Evolutionary conservation across 2,113 vertebrate genomes (phyloP), one percentile per base, ranked within the genome.

Genomic region (Saguinus imperator): DNA sequence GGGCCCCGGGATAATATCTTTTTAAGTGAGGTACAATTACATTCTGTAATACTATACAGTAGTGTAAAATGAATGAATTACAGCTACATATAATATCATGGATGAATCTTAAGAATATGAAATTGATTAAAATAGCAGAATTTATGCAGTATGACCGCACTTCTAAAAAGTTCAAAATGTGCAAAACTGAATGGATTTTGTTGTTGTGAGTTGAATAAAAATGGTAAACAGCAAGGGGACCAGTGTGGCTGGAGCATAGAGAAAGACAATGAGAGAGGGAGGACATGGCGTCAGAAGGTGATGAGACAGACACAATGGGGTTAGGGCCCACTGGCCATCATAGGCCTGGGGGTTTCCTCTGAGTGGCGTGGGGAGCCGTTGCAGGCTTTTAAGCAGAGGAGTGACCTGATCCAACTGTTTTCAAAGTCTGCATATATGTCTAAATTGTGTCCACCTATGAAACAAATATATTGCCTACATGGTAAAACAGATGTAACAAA

Each of bases 331-430:
- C 2, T 0, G 6, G 58, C 48, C 32, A 5, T 45, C 37, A 32
- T 1, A 23, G 29, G 32, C 10, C 50, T 32, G 10, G 20, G 2
- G n/a, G 12, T 29, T 70, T 45, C 29, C 25, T 75, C 43, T 37
- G 9, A 76, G 73, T 58, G 18, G 5, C 3, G 5, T 27, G 1
- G 29, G 12, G 16, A 40, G 40, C 16, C 0, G 0, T 13, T 37
- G 14, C 17, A 95, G 4, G 73, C 25, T 82, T 82, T 86, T 8
- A 1, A 84, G 57, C 45, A 80, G 20, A 50, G n/a, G 16, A 32
- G 6, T 55, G 66, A 66, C 10, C 37, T 57, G 32, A 72, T 37
- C 8, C 68, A 76, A 76, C 43, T 57, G 12, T 89, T 94, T 89
- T 86, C 64, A 43, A 92, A 81, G 43, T 90, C 76, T 68, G 25